These are phyloP conservation scores for Coenonympha glycerion DNA, from an alignment of 2,888 invertebrate species.

Conservation along the genomic window DNA sequence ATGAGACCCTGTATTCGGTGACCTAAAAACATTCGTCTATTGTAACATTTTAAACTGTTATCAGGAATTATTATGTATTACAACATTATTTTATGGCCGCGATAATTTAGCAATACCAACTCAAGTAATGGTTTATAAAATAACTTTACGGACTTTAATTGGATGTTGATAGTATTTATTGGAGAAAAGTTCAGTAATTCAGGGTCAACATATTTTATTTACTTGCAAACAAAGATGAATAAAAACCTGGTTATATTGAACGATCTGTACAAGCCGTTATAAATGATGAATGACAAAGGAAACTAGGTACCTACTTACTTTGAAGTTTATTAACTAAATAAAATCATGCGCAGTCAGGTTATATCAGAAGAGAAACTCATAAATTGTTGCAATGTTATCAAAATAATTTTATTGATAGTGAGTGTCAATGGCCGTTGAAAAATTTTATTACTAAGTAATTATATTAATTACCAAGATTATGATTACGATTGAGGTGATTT, in stretches of 20 bases:
- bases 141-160: no score
- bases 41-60: conserved; percentile 3
- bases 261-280: no score
- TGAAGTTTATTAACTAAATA: no score
- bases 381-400: background rate
- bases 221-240: no score
- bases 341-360: background rate
- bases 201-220: no score
- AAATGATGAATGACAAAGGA: no score
- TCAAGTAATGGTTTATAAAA: no score
- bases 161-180: no score
- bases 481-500: background rate
- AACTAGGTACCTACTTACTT: no score
- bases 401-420: background rate
- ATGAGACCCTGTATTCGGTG: background rate
- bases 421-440: background rate
- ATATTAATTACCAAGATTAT: background rate
- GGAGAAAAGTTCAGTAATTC: no score
- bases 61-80: conserved; percentile 1
- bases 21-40: background rate
- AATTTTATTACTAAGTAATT: background rate
- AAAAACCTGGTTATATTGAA: no score
- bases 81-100: background rate
- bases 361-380: background rate
- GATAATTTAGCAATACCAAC: conserved; percentile 9